Percentiles rank a stretch among this genome's conserved stretches.
These are phyloP conservation scores for Girardinus metallicus DNA, from an alignment of 2,797 vertebrate genomes.

Conservation along the genomic window DNA sequence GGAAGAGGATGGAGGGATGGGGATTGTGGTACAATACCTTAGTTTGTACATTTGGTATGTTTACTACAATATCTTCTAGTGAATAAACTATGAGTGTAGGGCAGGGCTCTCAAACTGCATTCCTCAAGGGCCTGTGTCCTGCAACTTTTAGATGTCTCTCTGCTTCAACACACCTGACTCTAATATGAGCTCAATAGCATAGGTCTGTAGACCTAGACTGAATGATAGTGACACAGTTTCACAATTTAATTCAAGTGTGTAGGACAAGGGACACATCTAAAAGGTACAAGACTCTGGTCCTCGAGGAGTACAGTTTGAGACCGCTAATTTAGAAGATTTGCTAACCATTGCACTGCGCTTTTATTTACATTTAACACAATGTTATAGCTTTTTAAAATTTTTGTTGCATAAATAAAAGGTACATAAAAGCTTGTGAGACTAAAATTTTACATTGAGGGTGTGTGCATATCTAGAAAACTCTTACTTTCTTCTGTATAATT, in stretches of 20 bases:
- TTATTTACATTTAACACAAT: conserved; percentile 6
- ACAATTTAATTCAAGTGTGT: no score
- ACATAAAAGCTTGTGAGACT: conserved; percentile 53
- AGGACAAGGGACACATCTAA: no score
- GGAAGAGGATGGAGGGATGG: background rate
- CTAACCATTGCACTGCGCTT: background rate
- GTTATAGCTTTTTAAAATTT: background rate
- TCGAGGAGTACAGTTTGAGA: no score
- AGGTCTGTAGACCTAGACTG: no score
- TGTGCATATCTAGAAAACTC: conserved; percentile 53
- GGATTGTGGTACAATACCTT: background rate
- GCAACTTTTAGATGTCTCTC: no score
- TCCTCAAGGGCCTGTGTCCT: no score
- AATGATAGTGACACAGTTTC: no score
- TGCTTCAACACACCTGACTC: no score
- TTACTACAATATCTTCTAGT: background rate
- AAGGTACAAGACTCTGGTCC: no score
- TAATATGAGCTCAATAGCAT: no score
- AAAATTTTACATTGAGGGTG: conserved; percentile 40
- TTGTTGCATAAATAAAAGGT: conserved; percentile 36
- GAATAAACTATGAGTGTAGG: background rate
- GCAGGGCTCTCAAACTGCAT: no score
- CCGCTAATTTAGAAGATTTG: background rate
- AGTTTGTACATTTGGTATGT: background rate
- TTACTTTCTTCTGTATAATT: conserved; percentile 62